Percentiles rank a stretch among this genome's conserved stretches.
Evolutionary conservation across 1,140 invertebrate species (phyloP).

Genomic region (Drosophila prosaltans): DNA sequence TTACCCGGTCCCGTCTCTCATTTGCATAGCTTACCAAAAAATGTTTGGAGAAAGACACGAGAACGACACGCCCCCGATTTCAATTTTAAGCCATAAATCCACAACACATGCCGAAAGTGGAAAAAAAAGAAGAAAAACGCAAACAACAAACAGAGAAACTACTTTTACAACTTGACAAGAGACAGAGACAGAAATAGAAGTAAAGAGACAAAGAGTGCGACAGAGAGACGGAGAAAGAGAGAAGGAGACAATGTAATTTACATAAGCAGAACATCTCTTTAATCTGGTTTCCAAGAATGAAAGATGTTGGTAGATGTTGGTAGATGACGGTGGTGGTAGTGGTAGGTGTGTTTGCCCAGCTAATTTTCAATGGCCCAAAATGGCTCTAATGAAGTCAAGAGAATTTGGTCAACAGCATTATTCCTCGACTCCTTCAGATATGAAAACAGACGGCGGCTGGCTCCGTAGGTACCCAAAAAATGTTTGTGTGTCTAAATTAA

Average conservation of each 20-base stretch:
- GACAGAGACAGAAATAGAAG: neutral
- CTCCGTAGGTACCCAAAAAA: too few relatives aligned
- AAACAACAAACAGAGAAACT: conserved; percentile 34
- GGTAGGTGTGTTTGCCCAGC: conserved; percentile 18
- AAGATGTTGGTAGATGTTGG: neutral
- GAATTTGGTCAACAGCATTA: conserved; percentile 36
- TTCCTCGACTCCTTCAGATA: neutral
- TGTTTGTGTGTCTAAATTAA: neutral
- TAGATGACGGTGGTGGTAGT: too few relatives aligned
- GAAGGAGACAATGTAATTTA: conserved; percentile 28
- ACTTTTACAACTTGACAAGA: conserved; percentile 50
- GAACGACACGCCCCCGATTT: conserved; percentile 49
- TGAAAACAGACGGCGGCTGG: too few relatives aligned
- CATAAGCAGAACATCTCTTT: conserved; percentile 33
- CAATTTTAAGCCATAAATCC: conserved; percentile 64
- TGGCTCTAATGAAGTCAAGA: conserved; percentile 49
- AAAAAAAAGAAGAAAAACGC: conserved; percentile 36
- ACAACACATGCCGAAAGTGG: conserved; percentile 51
- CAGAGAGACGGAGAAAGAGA: neutral
- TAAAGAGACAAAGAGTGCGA: neutral
- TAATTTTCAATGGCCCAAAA: conserved; percentile 51
- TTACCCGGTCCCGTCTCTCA: conserved; percentile 25
- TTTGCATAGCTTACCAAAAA: conserved; percentile 58
- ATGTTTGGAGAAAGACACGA: conserved; percentile 25
- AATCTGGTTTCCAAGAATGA: conserved; percentile 2